Evolutionary conservation across 2,797 vertebrate genomes (phyloP), one percentile per base, ranked within the genome.

Genomic region (Malacoraja senta): DNA sequence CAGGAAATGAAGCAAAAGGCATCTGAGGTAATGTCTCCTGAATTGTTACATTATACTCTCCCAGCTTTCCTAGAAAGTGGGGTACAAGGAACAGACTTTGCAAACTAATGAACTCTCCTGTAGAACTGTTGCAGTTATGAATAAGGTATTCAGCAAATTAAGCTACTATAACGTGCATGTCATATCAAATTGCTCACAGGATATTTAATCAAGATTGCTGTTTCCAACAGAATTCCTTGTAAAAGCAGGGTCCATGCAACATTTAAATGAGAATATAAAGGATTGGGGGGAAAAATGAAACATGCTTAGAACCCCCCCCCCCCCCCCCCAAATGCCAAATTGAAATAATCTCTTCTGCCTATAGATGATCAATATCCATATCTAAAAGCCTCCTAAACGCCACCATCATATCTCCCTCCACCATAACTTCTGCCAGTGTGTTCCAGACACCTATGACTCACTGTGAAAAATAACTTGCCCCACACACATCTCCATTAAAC

Each of bases 1-100:
- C 97, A 95, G 94, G 97, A 98, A 93, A 96, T 98, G 95, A 97
- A 97, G 94, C 97, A 84, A 95, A 98, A 97, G 94, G 97, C 96
- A 19, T 95, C 95, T 94, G 97, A 98, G 98, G 98, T 99, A 97
- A 95, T 91, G 80, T 93, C 90, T 92, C 71, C 44, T 92, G 35
- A 1, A 38, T 76, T 92, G 61, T 93, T 94, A 84, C 68, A 78
- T 81, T 38, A 93, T 90, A 78, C 35, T 92, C 21, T 91, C n/a
- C 17, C 17, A 68, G 61, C 29, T 88, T 88, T 88, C 17, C 63
- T 68, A 65, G 68, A 88, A 32, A 88, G 61, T 88, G 61, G 15
- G 71, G 71, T 92, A 17, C 38, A 76, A 92, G 71, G 71, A 92
- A 74, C 44, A 35, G 84, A 29, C 71, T 76, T 44, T 53, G 10